Base-by-base conservation (phyloP, 2,888 invertebrate species). In the Myopa testacea region DNA sequence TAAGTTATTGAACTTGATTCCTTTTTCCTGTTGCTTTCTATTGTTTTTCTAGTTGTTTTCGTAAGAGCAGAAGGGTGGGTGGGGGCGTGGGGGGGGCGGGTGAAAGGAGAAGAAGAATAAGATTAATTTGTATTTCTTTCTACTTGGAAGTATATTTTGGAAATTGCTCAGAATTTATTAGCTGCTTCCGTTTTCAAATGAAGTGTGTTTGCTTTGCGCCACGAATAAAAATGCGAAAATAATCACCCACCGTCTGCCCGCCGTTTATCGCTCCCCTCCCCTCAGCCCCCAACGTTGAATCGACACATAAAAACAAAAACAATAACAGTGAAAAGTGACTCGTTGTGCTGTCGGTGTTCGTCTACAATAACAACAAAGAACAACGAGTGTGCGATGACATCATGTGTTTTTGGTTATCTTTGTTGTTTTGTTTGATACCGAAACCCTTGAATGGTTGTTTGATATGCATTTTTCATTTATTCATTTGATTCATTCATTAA, bases 381-480 rank as follows among this genome's bases (percentile, higher is more conserved):
- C 55, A 71, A 38, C 12, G 34, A 45, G 50, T 26, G 50, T n/a
- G 65, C 74, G 74, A 76, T 76, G 76, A 76, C 76, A 76, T 76
- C 76, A 76, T 70, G 45, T 74, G 16, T 40, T n/a, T 38, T 40
- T 37, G 55, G 10, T 26, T 40, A 38, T 38, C 37, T 34, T 34
- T 19, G 45, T 70, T 70, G n/a, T 45, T 34, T 19, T 52, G 52
- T 26, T 63, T 63, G 34, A 16, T 16, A 37, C 19, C 34, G 14
- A 6, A 37, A 63, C 63, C 34, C 26, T 16, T 37, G 14, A 12
- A 63, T 45, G 37, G 3, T 45, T 45, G 6, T 45, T 45, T 45
- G 45, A 45, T 45, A 8, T 6, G 45, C 6, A 45, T 26, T 26
- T 8, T 45, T 45, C 45, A 45, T 45, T 6, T 3, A 10, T 45